Evolutionary conservation across 2,797 vertebrate genomes (phyloP).

Genomic region (Garrulus glandarius): DNA sequence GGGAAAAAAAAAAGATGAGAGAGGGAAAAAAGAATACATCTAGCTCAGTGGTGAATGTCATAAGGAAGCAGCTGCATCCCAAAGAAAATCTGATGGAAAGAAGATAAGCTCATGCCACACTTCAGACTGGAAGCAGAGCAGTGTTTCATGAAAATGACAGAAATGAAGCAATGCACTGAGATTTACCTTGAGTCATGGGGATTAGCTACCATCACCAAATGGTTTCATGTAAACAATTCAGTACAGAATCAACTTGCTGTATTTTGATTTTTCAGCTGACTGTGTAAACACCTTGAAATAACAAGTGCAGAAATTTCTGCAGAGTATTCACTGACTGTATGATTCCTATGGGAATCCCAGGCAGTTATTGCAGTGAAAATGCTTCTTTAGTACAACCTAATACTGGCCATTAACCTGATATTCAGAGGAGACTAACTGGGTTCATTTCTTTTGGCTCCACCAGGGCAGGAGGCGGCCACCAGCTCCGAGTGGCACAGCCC

Average conservation of each 20-base stretch:
- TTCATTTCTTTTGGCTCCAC: neutral
- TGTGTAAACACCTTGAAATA: neutral
- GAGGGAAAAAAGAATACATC: neutral
- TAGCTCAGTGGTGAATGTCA: neutral
- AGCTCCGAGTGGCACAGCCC: neutral
- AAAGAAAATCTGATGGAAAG: neutral
- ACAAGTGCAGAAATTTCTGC: neutral
- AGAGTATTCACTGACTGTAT: neutral
- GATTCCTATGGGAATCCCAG: neutral
- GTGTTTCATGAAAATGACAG: neutral
- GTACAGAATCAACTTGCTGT: neutral
- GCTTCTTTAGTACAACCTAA: neutral
- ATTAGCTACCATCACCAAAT: neutral
- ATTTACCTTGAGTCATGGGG: neutral
- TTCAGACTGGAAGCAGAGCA: neutral
- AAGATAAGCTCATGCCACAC: neutral
- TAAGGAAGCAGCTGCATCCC: neutral
- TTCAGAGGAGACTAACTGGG: neutral
- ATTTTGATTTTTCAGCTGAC: neutral
- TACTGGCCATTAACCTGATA: neutral
- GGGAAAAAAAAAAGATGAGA: rapidly evolving
- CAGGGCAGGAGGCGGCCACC: neutral
- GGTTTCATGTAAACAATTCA: neutral
- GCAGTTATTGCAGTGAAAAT: neutral
- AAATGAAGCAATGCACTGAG: neutral